A percentile compares a stretch with the other conserved stretches of the same genome.
Evolutionary conservation across 2,888 invertebrate genomes (phyloP).

Genomic region (Cordilura impudica): DNA sequence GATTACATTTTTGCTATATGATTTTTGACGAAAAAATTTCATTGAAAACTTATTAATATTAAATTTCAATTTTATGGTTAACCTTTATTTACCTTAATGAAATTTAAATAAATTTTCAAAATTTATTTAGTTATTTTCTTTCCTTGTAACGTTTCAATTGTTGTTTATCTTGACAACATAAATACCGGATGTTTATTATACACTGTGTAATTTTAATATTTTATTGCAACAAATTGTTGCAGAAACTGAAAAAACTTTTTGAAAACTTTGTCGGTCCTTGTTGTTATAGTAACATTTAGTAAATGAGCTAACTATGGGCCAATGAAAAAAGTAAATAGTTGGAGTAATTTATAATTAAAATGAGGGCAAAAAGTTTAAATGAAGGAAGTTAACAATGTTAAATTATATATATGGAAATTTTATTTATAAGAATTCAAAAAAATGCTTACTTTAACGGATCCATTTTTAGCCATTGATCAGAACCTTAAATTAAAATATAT

Average conservation of each 20-base stretch:
- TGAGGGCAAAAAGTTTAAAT: slow-evolving; percentile 23
- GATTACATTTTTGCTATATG: too few relatives aligned
- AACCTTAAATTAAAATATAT: too few relatives aligned
- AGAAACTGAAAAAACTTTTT: not conserved
- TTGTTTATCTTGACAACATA: not conserved
- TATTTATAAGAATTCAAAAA: too few relatives aligned
- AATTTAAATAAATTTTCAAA: too few relatives aligned
- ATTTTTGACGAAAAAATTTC: too few relatives aligned
- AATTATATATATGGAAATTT: not conserved
- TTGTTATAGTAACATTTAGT: not conserved
- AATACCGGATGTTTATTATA: slow-evolving; percentile 12
- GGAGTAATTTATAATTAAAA: slow-evolving; percentile 28
- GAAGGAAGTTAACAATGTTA: slow-evolving; percentile 11
- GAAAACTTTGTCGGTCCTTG: slow-evolving; percentile 13
- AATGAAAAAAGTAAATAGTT: not conserved
- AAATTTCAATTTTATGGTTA: too few relatives aligned
- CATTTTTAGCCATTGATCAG: too few relatives aligned
- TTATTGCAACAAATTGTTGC: slow-evolving; percentile 11
- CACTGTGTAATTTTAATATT: slow-evolving; percentile 15
- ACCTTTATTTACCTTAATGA: too few relatives aligned
- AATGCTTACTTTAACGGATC: too few relatives aligned
- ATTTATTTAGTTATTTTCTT: too few relatives aligned
- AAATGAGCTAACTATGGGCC: not conserved
- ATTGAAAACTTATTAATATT: too few relatives aligned
- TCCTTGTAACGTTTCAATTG: not conserved